phyloP scores from a whole-genome alignment of 2,797 vertebrate species.

The Bradypodion pumilum region DNA sequence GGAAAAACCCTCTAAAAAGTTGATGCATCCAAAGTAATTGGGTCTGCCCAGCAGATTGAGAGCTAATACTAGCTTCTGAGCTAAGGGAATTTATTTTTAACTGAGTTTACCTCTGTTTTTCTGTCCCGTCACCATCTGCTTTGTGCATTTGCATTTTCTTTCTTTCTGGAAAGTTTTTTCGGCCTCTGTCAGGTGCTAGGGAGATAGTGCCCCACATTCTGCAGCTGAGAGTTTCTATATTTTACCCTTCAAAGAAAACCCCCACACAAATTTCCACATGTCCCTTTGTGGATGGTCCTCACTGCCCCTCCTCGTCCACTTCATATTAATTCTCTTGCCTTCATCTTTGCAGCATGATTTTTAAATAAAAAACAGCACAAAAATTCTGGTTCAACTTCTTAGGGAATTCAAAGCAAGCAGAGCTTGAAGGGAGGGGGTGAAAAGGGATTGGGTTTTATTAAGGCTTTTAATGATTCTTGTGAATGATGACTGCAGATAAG shows the following conservation, averaged over 20 bases:
- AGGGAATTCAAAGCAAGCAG: slow-evolving; percentile 2
- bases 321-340: slow-evolving; percentile 17
- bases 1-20: neutral
- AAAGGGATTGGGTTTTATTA: neutral
- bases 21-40: slow-evolving; percentile 20
- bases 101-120: slow-evolving; percentile 16
- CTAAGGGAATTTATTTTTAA: slow-evolving; percentile 35
- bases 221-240: neutral
- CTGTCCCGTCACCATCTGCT: neutral
- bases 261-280: slow-evolving; percentile 29
- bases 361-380: neutral
- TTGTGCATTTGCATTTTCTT: neutral
- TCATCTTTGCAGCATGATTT: neutral
- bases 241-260: slow-evolving; percentile 21
- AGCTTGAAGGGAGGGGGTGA: no score
- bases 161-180: neutral
- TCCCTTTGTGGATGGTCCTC: neutral
- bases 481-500: slow-evolving; percentile 27
- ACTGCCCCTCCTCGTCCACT: neutral
- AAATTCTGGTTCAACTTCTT: slow-evolving; percentile 17
- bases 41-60: neutral
- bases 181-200: neutral
- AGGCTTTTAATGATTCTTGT: slow-evolving; percentile 19
- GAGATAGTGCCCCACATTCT: neutral
- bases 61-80: slow-evolving; percentile 12